Percentiles rank a stretch among this genome's conserved stretches.
phyloP scores from a whole-genome alignment of 1,140 invertebrate species.

The Dysdera silvatica region DNA sequence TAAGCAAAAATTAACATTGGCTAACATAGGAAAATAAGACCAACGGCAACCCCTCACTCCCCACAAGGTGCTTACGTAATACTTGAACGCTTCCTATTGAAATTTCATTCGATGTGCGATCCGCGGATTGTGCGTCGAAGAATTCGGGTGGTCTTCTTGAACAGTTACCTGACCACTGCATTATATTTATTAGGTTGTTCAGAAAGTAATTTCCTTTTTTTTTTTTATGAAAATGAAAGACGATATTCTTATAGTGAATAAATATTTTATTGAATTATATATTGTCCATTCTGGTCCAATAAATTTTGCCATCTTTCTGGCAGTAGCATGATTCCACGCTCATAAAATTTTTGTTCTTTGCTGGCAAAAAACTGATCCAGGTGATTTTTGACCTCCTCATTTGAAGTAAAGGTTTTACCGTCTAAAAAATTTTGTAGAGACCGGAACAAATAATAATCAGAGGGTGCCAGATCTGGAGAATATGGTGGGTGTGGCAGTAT shows the following conservation, averaged over 20 bases:
- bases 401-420: neutral
- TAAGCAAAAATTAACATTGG: too few species aligned
- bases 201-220: neutral
- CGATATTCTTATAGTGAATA: neutral
- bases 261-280: neutral
- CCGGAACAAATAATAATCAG: neutral
- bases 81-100: too few species aligned
- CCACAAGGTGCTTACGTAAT: too few species aligned
- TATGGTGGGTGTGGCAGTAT: neutral
- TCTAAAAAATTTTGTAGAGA: neutral
- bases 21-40: too few species aligned
- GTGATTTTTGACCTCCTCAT: neutral
- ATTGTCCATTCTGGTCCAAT: neutral
- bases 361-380: neutral
- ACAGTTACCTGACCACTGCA: too few species aligned
- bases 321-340: neutral
- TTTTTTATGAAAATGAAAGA: neutral
- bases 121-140: too few species aligned
- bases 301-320: neutral
- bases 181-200: neutral
- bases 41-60: too few species aligned
- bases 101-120: too few species aligned
- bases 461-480: neutral
- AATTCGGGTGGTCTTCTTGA: too few species aligned
- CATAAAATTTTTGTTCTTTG: neutral